Evolutionary conservation across 2,113 vertebrate genomes (phyloP), one percentile per base, ranked within the genome.

Genomic region (Neodontobutis hainanensis): DNA sequence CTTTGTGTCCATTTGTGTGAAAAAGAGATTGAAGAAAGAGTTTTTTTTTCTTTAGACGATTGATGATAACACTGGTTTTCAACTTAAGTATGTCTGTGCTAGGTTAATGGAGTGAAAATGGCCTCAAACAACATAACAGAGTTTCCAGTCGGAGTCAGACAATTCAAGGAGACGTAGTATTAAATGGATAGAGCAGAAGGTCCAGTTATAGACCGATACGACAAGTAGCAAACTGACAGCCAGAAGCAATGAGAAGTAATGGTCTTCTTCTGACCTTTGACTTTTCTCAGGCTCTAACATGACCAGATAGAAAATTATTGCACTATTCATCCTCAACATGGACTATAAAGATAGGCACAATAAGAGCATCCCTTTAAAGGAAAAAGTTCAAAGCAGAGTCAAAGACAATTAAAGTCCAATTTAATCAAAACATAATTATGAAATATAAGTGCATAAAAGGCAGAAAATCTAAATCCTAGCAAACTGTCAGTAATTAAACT

Each of bases 101-200:
- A 70, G 49, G 64, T 63, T 65, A 56, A 68, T 44, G 46, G 65
- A 11, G 32, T 43, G 67, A 76, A 70, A 60, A 52, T 10, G 57
- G 62, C 52, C 68, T 67, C 49, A 71, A 75, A 40, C 52, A 48
- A 70, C 68, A 65, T 58, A 35, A 65, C 53, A 27, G 67, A 65
- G 45, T 16, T 51, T 59, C 42, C 60, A 52, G 74, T 77, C 70
- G 61, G n/a, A 40, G 38, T 40, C 38, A 40, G 8, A 8, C 19
- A 27, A 27, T 27, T 27, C 19, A 40, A 8, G 38, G 8, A 40
- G 38, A 40, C 1, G 5, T 45, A 11, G 8, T 5, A 46, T 46
- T 12, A 46, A 46, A 46, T 46, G 44, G 44, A 12, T 46, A 11
- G 12, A 46, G 44, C 8, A 12, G 12, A 46, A 12, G 1, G 9